Evolutionary conservation across 1,140 invertebrate genomes (phyloP).

Genomic region (Drosophila tani): DNA sequence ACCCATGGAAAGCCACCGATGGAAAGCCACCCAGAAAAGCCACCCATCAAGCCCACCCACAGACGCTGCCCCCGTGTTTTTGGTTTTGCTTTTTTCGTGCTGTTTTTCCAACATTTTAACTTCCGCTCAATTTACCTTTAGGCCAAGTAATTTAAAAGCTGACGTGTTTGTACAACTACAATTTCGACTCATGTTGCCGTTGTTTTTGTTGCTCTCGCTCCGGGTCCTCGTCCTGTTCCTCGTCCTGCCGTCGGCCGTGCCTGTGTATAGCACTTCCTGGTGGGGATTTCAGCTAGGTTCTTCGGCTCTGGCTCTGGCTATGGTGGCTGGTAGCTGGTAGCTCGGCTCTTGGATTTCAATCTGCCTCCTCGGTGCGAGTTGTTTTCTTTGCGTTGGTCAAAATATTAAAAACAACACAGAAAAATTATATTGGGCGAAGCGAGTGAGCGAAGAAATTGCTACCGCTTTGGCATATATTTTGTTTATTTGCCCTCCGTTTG

Average conservation of each 20-base stretch:
- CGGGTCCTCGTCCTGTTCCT: constrained; percentile 18
- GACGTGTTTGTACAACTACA: constrained; percentile 84
- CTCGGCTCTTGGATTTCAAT: constrained; percentile 52
- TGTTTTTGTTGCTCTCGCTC: constrained; percentile 40
- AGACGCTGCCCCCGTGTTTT: constrained; percentile 43
- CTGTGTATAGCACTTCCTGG: constrained; percentile 77
- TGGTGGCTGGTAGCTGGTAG: constrained; percentile 26
- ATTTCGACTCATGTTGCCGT: constrained; percentile 82
- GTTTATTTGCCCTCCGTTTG: constrained; percentile 77
- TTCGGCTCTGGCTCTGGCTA: constrained; percentile 57
- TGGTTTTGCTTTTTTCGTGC: constrained; percentile 67
- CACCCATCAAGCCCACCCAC: constrained; percentile 22
- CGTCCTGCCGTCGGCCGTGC: constrained; percentile 70
- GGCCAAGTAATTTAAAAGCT: constrained; percentile 84
- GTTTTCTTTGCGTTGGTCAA: constrained; percentile 48
- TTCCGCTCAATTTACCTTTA: constrained; percentile 84
- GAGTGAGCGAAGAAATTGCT: constrained; percentile 51
- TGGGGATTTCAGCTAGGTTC: constrained; percentile 72
- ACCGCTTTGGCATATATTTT: constrained; percentile 64
- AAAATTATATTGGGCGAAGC: constrained; percentile 42
- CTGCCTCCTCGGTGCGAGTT: constrained; percentile 33
- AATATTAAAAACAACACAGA: constrained; percentile 69
- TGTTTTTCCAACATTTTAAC: constrained; percentile 84
- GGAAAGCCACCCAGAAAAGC: constrained; percentile 8
- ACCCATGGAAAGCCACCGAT: constrained; percentile 15